Percentiles rank a stretch among this genome's conserved stretches.
Evolutionary conservation across 2,113 vertebrate species (phyloP).

Genomic region (Saguinus imperator): DNA sequence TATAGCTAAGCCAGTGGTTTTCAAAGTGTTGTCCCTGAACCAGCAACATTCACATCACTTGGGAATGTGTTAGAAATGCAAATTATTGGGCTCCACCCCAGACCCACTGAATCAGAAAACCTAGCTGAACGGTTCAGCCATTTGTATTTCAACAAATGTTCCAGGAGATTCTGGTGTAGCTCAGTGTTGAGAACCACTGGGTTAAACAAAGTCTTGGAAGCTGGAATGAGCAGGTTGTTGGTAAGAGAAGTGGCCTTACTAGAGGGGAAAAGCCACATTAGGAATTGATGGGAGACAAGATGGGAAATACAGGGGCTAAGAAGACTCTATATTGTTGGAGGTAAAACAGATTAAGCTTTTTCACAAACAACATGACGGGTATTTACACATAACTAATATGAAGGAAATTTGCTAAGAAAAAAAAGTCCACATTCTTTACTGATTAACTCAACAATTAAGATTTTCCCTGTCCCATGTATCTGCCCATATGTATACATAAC

Average conservation of each 20-base stretch:
- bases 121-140: too few species aligned
- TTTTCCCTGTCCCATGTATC: not conserved
- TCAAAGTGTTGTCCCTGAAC: not conserved
- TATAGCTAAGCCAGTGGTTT: not conserved
- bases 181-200: not conserved
- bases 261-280: not conserved
- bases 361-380: not conserved
- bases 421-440: not conserved
- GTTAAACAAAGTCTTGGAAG: not conserved
- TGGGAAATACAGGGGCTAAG: not conserved
- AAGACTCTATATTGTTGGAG: not conserved
- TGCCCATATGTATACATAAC: not conserved
- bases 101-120: not conserved
- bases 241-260: not conserved
- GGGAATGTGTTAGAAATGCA: not conserved
- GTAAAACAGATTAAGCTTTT: not conserved
- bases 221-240: not conserved
- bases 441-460: not conserved
- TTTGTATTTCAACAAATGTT: not conserved
- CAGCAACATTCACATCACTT: too few species aligned
- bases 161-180: not conserved
- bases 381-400: not conserved
- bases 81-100: too few species aligned
- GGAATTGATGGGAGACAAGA: not conserved
- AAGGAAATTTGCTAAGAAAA: not conserved